Conservation (phyloP, 2,113 vertebrate species). For the Piaya cayana region DNA sequence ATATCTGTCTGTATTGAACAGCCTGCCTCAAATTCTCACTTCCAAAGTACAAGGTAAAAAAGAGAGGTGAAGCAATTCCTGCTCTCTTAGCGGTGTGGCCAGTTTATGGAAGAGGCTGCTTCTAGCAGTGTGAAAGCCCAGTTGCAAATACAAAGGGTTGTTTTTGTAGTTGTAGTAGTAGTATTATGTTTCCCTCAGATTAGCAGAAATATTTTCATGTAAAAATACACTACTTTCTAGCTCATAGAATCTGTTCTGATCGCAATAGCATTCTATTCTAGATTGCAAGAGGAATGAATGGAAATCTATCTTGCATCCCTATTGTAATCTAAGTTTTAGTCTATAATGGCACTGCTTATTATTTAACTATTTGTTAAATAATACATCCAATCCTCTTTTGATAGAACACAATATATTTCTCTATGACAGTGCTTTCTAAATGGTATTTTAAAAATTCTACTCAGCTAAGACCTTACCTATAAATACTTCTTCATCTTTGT, state of each 20-base stretch:
- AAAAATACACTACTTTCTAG: neutral
- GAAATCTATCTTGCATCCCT: neutral
- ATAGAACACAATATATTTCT: neutral
- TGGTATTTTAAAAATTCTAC: neutral
- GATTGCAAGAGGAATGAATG: neutral
- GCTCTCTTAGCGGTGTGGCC: neutral
- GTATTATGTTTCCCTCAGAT: neutral
- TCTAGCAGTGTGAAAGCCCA: neutral
- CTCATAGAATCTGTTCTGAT: neutral
- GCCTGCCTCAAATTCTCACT: neutral
- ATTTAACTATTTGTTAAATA: neutral
- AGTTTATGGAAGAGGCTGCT: neutral
- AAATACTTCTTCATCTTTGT: neutral
- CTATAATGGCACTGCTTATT: neutral
- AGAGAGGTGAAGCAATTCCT: neutral
- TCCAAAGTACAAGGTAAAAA: neutral
- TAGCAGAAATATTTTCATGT: neutral
- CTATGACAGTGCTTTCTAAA: neutral
- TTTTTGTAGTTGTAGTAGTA: neutral
- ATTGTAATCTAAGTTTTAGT: neutral
- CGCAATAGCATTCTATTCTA: too few species aligned
- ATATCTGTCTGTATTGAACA: neutral
- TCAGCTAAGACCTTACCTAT: neutral
- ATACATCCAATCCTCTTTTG: neutral
- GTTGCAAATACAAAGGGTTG: neutral